Percentiles rank a stretch among this genome's conserved stretches.
These are phyloP conservation scores for Archaeoteleia sp. DNA, from an alignment of 2,888 invertebrate species.

Conservation along the genomic window DNA sequence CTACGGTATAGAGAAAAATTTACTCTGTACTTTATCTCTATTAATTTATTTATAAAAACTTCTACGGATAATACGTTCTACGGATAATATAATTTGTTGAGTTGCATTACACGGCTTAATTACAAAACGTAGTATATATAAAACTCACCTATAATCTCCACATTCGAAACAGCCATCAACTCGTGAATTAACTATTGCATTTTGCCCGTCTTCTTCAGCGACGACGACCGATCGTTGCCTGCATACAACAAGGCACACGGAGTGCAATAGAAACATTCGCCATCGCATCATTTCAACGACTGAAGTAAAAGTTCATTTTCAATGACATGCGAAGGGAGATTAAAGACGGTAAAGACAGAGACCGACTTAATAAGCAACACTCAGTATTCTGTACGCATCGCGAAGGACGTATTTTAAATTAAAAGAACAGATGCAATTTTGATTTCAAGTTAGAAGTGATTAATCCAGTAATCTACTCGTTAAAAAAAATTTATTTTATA, in stretches of 20 bases:
- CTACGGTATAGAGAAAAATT: too few relatives aligned
- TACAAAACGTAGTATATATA: neutral
- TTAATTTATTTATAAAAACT: too few relatives aligned
- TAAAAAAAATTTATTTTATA: too few relatives aligned
- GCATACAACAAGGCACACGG: conserved; percentile 38
- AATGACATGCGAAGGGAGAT: conserved; percentile 27
- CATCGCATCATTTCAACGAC: conserved; percentile 64
- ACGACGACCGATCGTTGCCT: conserved; percentile 21
- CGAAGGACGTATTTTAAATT: conserved; percentile 20
- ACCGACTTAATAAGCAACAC: conserved; percentile 16
- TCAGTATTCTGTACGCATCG: conserved; percentile 2
- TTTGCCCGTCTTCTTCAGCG: conserved; percentile 34
- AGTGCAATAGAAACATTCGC: conserved; percentile 57
- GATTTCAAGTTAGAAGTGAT: too few relatives aligned
- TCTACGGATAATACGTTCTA: too few relatives aligned
- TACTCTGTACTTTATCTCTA: too few relatives aligned
- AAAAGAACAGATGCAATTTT: conserved; percentile 16
- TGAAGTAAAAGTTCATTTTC: conserved; percentile 50
- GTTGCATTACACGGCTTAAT: neutral
- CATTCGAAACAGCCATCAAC: conserved; percentile 63
- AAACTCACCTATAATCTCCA: conserved; percentile 62
- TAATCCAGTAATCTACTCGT: too few relatives aligned
- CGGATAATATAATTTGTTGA: too few relatives aligned
- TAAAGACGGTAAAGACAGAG: conserved; percentile 28
- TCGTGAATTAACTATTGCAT: conserved; percentile 31